Evolutionary conservation across 1,140 invertebrate species (phyloP), one percentile per base, ranked within the genome.

Genomic region (Drosophila erecta): DNA sequence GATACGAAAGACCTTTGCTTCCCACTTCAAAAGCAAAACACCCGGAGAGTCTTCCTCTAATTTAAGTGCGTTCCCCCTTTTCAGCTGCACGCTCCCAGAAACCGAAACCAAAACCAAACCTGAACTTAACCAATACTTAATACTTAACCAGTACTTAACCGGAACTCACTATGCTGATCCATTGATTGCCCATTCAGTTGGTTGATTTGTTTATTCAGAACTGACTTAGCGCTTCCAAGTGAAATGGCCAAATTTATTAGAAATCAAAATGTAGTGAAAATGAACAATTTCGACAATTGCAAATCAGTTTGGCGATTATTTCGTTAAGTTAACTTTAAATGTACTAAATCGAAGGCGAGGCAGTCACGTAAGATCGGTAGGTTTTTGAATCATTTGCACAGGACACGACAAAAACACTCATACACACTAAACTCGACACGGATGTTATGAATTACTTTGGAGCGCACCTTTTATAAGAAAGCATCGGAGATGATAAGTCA

Each of bases 181-280:
- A 50, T 51, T 65, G 61, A 66, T 66, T 66, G 61, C 61, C 66
- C 62, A 71, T 85, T 81, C 35, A 67, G 54, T 67, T 67, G 47
- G 65, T 60, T 56, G 49, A 61, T 70, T 83, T 84, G 22, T 54
- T 76, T 87, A 83, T 81, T 87, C 75, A 73, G 86, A 87, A 87
- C 83, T 87, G 79, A 89, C 76, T 90, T 90, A 90, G 87, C 87
- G 87, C 87, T 90, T 90, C 87, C 87, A 90, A 81, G 75, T 74
- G 74, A 81, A 90, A 87, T 90, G 78, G 87, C 87, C 87, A 90
- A 90, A 90, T 90, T 90, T 90, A 81, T 81, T 90, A 90, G 81
- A 72, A 81, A 86, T 75, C 64, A 69, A 81, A 90, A 64, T 60
- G 60, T 69, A 90, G 61, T 62, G 62, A 64, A 59, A 8, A 80